Conservation (phyloP, 2,113 vertebrate genomes). For the Paradisaea rubra region DNA sequence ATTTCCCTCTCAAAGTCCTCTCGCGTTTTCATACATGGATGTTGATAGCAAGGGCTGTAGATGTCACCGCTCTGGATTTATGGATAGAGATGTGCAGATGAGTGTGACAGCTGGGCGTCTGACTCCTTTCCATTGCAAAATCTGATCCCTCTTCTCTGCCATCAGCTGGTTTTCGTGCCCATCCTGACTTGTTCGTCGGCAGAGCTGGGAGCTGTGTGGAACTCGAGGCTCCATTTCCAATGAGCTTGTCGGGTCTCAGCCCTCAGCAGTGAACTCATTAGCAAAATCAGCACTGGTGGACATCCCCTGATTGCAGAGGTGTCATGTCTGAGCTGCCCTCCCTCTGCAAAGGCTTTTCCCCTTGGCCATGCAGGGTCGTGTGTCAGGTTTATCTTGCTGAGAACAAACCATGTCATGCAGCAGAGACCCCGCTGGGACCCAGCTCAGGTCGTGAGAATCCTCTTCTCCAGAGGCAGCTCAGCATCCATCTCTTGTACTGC, state of each 20-base stretch:
- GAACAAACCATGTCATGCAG: rapidly evolving
- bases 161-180: not conserved
- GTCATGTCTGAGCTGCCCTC: not conserved
- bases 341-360: not conserved
- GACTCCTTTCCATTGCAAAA: not conserved
- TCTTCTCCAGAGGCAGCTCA: not conserved
- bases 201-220: not conserved
- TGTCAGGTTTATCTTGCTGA: not conserved
- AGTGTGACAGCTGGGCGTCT: not conserved
- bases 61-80: not conserved
- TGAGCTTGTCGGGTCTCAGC: not conserved
- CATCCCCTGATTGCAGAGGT: not conserved
- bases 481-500: not conserved
- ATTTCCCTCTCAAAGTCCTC: conserved; percentile 15
- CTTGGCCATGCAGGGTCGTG: not conserved
- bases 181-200: not conserved
- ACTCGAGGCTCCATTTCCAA: not conserved
- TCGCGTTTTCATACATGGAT: not conserved
- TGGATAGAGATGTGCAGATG: conserved; percentile 4
- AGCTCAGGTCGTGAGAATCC: not conserved
- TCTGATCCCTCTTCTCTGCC: not conserved
- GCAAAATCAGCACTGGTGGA: not conserved
- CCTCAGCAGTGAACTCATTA: not conserved
- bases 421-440: not conserved
- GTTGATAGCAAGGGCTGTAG: not conserved